Conservation (phyloP, 2,888 invertebrate species). For the Halictus quadricinctus region DNA sequence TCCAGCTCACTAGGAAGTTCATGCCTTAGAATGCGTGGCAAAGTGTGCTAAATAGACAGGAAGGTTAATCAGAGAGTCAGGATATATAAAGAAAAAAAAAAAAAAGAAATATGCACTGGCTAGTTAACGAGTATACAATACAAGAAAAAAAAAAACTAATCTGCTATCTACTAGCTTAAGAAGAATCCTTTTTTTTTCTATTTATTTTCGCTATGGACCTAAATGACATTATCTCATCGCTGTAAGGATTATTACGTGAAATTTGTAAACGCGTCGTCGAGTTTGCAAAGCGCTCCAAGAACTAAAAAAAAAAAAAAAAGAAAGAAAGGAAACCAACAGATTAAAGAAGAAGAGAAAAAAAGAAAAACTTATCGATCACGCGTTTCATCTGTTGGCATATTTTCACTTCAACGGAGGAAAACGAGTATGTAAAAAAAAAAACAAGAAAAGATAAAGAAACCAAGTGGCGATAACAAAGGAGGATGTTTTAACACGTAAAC, state of each 20-base stretch:
- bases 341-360: constrained; percentile 12
- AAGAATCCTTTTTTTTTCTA: constrained; percentile 56
- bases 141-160: constrained; percentile 63
- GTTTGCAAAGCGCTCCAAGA: constrained; percentile 40
- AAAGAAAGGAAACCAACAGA: constrained; percentile 14
- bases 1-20: constrained; percentile 73
- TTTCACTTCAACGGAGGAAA: constrained; percentile 51
- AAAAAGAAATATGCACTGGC: constrained; percentile 59
- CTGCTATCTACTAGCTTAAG: constrained; percentile 70
- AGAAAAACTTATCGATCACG: constrained; percentile 42
- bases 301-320: constrained; percentile 14
- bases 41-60: constrained; percentile 76
- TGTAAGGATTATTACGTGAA: constrained; percentile 47
- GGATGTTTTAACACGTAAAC: constrained; percentile 55
- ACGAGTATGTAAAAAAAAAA: not conserved
- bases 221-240: constrained; percentile 62
- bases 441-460: constrained; percentile 13
- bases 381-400: constrained; percentile 58
- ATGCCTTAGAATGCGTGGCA: constrained; percentile 77
- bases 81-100: constrained; percentile 63
- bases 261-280: constrained; percentile 39
- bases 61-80: constrained; percentile 72
- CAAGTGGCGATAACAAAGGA: constrained; percentile 9
- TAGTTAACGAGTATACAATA: constrained; percentile 68
- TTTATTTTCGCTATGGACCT: constrained; percentile 70